Evolutionary conservation across 53 echinoderm and acorn worm genomes (phyloP), one percentile per base, ranked within the genome.

Genomic region (Mesocentrotus franciscanus): DNA sequence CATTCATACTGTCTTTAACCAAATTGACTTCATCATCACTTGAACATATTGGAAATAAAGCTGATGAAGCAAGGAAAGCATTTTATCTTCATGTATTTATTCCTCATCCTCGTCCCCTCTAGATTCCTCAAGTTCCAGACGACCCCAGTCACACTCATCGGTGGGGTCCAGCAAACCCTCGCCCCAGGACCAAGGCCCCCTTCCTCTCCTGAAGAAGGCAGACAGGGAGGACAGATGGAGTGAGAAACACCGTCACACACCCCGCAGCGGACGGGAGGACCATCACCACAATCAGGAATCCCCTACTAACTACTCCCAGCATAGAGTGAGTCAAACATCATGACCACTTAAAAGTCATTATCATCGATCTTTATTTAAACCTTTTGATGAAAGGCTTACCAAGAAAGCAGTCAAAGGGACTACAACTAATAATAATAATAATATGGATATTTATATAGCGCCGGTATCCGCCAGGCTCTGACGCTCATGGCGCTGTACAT

Each of bases 121-220:
- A 97, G 97, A 97, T 78, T 96, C 96, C 24, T 81, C 85, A 20
- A 17, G 30, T 7, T 68, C 93, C 20, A 60, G 95, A 90, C 60
- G 90, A 14, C 96, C 95, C 9, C 74, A 83, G 93, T 94, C 94
- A 16, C 94, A 94, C 34, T 94, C 94, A 1, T 96, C 96, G 85
- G 42, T 91, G 64, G 94, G 95, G 29, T 36, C 87, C 12, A 62
- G 93, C 56, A 74, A 92, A 56, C 71, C 71, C 94, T 95, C 93
- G 30, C 93, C 89, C 9, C 94, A 96, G 56, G 96, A 95, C 60
- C 92, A 83, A 20, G 95, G 92, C 18, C 95, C 97, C 64, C 89
- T 97, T 26, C 96, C 97, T 78, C 96, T 97, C 57, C 96, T 97
- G 55, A 97, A 97, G 96, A 97, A 97, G 95, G 97, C 97, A 24